Base-by-base conservation (phyloP, 2,797 vertebrate genomes). In the Threskiornis aethiopicus region DNA sequence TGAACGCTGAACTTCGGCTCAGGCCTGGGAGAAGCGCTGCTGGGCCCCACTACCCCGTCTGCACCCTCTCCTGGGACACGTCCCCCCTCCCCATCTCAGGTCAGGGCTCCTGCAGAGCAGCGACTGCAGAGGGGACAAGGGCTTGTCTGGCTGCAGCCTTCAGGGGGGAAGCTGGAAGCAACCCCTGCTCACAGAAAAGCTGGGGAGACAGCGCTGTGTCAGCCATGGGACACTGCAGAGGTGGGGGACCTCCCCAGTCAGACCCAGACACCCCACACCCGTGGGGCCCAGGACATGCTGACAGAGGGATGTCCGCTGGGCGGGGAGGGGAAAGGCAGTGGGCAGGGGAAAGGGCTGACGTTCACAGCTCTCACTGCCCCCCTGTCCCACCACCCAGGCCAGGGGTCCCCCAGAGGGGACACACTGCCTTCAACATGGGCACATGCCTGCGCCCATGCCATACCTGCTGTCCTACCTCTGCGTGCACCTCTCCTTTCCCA, bases 371-470 rank as follows among this genome's bases (percentile, higher is more conserved):
- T 55, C 31, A 20, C 37, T 1, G 0, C 29, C 13, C 7, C 42
- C 17, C 29, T 3, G 10, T 16, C 51, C 67, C 44, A 33, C 58
- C 1, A 0, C 20, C 42, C 0, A 1, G 49, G 22, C 41, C 10
- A 10, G 9, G 47, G n/a, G 19, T 52, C 13, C 25, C 35, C 35
- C 31, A 25, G 52, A 28, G 35, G 42, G 49, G 16, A 64, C 1
- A 2, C 25, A 5, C 12, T 37, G 44, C 52, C 61, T 41, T 35
- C 35, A 33, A 42, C 41, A 14, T 3, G n/a, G 61, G 25, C 52
- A 12, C 19, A 20, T 1, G 3, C 24, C 29, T 22, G 61, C 1
- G 0, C 52, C 52, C 9, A 2, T 20, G 26, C 16, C 4, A 5
- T 41, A 35, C 54, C 35, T 8, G 21, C 24, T 28, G 29, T 14